Evolutionary conservation across 2,797 vertebrate genomes (phyloP), one percentile per base, ranked within the genome.

Genomic region (Diplodus puntazzo): DNA sequence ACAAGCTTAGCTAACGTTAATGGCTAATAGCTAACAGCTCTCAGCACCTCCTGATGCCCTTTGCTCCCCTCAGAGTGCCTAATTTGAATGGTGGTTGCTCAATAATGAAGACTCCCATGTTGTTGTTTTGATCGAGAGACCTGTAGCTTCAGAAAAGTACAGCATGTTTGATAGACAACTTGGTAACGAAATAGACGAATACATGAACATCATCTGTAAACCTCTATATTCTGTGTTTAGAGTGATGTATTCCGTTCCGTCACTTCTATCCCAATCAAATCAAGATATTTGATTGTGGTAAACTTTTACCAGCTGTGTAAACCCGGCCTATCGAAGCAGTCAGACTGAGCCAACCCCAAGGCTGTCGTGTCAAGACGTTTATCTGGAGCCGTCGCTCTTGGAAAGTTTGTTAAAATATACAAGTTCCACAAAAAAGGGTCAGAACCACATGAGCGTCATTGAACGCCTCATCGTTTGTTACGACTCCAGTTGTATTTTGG

Each of bases 291-390:
- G 16, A 30, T 48, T 60, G 30, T n/a, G 0, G 21, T 62, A 46
- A 86, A 86, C 49, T 49, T 71, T 16, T 42, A 34, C 57, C 90
- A 90, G 89, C 87, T 90, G 88, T 89, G 81, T 73, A 87, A 90
- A 88, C 80, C 0, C 39, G 50, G 17, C 69, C 55, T 16, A 23
- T 69, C 50, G 30, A 62, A 83, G 78, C 8, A 65, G 43, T 42
- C 46, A 20, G 62, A 76, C n/a, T 11, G 34, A 69, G 73, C 50
- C 42, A 50, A 57, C 18, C 17, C 14, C 1, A n/a, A 50, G 50
- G 59, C 57, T 30, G 64, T 65, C 52, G 53, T 27, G 70, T 77
- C 58, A 49, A 20, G 63, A 18, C 12, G 69, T 81, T 82, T 78
- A 84, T 83, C 81, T 76, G 53, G 11, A 77, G 58, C 50, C 72